phyloP scores from a whole-genome alignment of 2,113 vertebrate genomes.

The Nibea albiflora region DNA sequence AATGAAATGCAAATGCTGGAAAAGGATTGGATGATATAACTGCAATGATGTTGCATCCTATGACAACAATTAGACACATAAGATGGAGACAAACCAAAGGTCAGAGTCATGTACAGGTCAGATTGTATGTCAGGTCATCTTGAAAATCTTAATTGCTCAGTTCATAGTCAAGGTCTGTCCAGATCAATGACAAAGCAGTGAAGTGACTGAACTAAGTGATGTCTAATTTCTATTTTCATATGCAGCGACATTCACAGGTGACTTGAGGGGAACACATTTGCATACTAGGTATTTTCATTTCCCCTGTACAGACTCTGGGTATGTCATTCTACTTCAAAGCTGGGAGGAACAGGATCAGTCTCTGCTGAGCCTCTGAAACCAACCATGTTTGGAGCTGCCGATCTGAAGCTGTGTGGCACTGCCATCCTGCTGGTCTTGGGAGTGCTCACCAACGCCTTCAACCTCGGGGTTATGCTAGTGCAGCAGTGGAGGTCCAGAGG shows the following conservation, averaged over 20 bases:
- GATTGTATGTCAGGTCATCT: neutral
- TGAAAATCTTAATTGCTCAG: neutral
- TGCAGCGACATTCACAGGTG: conserved; percentile 12
- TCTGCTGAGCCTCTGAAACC: neutral
- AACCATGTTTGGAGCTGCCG: conserved; percentile 5
- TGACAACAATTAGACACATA: neutral
- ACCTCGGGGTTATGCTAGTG: conserved; percentile 43
- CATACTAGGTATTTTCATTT: conserved; percentile 37
- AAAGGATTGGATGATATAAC: neutral
- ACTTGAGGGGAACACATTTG: conserved; percentile 43
- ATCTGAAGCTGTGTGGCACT: conserved; percentile 5
- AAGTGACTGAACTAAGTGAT: neutral
- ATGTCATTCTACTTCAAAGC: neutral
- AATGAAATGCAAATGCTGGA: neutral
- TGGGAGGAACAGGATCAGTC: neutral
- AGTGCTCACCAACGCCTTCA: conserved; percentile 53
- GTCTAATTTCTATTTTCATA: conserved; percentile 8
- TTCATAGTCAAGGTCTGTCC: conserved; percentile 5
- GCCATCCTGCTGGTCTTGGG: conserved; percentile 30
- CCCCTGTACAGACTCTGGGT: neutral
- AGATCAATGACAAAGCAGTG: neutral
- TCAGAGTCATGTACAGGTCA: neutral
- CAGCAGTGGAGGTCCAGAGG: conserved; percentile 32
- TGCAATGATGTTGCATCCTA: neutral
- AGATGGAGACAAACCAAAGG: neutral